These are phyloP conservation scores for Theonella swinhoei DNA, from an alignment of 37 sponge, comb jelly and placozoan genomes.

Conservation along the genomic window DNA sequence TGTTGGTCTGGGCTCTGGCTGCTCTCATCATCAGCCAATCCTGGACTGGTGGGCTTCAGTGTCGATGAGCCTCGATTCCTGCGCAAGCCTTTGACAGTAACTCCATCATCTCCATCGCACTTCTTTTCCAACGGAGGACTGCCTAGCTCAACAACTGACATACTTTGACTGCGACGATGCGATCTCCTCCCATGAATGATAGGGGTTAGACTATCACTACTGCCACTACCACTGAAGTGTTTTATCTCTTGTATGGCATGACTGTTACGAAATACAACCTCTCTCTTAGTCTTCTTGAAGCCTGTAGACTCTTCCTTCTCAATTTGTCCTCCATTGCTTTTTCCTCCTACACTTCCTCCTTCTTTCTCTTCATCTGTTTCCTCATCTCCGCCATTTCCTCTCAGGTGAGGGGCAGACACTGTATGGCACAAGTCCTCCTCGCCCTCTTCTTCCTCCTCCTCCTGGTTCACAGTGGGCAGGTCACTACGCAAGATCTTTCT, in stretches of 20 bases:
- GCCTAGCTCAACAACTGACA: conserved; percentile 13
- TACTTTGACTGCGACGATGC: conserved; percentile 37
- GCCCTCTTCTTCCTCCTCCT: background rate
- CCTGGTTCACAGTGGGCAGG: background rate
- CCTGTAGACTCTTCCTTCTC: background rate
- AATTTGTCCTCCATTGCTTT: background rate
- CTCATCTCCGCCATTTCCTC: background rate
- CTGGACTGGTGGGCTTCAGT: background rate
- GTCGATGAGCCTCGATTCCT: background rate
- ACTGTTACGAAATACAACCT: background rate
- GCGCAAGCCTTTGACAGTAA: background rate
- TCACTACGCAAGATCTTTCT: too few relatives aligned
- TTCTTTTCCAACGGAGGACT: background rate
- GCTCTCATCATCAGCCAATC: background rate
- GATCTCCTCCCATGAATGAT: too few relatives aligned
- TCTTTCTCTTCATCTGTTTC: too few relatives aligned
- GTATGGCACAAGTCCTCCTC: background rate
- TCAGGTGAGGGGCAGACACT: background rate
- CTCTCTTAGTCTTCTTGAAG: too few relatives aligned
- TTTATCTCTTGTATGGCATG: background rate
- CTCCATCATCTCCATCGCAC: background rate
- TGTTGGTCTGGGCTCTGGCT: background rate
- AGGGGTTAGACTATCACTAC: too few relatives aligned
- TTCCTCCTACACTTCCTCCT: background rate
- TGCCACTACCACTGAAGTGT: background rate